phyloP scores from a whole-genome alignment of 2,797 vertebrate genomes.

The Falco rusticolus region DNA sequence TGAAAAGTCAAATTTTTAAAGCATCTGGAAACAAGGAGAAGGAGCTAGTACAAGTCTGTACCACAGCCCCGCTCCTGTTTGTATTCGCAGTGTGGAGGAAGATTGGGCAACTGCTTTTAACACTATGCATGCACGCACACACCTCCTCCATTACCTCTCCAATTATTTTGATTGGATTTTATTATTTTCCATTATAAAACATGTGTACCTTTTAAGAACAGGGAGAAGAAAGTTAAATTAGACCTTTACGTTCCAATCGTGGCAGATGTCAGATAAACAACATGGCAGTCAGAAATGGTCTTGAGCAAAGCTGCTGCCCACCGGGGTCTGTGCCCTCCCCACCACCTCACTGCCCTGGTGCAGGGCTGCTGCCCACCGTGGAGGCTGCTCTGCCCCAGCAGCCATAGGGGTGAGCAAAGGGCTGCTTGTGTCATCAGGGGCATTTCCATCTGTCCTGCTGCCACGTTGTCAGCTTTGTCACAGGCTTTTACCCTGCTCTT shows the following conservation, averaged over 20 bases:
- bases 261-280: neutral
- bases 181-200: neutral
- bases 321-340: neutral
- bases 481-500: neutral
- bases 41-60: neutral
- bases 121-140: neutral
- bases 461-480: neutral
- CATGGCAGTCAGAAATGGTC: neutral
- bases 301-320: neutral
- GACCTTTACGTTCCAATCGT: neutral
- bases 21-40: neutral
- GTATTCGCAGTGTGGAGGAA: neutral
- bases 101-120: neutral
- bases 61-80: neutral
- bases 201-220: neutral
- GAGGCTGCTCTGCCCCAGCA: neutral
- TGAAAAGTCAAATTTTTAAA: neutral
- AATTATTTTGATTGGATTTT: neutral
- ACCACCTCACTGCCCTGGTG: neutral
- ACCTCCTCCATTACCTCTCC: neutral
- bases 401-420: fast-evolving
- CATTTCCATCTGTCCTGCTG: neutral
- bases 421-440: neutral
- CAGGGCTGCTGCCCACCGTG: fast-evolving
- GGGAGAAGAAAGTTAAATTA: neutral